A percentile compares a stretch with the other conserved stretches of the same genome.
phyloP scores from a whole-genome alignment of 2,113 vertebrate species.

The Boulengeromyrus knoepffleri region DNA sequence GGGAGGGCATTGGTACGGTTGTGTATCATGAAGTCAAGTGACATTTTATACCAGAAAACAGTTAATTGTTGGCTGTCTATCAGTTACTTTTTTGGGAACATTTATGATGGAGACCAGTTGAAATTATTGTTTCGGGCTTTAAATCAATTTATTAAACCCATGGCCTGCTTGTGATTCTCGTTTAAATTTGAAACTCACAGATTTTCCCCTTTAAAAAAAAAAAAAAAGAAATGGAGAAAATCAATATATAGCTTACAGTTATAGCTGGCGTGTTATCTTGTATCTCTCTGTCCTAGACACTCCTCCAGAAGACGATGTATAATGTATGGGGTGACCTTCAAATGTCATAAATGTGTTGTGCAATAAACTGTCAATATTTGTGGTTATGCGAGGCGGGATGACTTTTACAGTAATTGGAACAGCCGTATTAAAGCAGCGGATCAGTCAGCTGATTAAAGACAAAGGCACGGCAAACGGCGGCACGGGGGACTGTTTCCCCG shows the following conservation, averaged over 20 bases:
- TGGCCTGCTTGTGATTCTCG: constrained; percentile 51
- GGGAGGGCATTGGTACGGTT: neutral
- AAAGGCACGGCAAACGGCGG: constrained; percentile 60
- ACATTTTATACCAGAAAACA: constrained; percentile 7
- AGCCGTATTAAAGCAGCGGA: constrained; percentile 96
- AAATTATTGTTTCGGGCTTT: constrained; percentile 40
- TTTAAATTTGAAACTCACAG: constrained; percentile 51
- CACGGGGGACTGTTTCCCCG: constrained; percentile 62
- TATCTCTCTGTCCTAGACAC: constrained; percentile 81
- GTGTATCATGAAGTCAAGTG: neutral
- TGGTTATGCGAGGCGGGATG: constrained; percentile 96
- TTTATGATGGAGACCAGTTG: constrained; percentile 5
- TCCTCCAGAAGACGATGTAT: constrained; percentile 88
- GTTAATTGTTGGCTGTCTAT: neutral
- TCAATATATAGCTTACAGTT: constrained; percentile 65
- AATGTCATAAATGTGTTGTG: constrained; percentile 99
- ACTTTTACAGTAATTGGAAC: constrained; percentile 99
- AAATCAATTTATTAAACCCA: constrained; percentile 44
- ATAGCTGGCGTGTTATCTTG: constrained; percentile 78
- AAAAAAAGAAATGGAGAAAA: constrained; percentile 45
- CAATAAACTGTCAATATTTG: constrained; percentile 99
- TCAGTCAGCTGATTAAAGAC: constrained; percentile 96
- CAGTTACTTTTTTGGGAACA: constrained; percentile 9
- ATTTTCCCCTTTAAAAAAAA: constrained; percentile 58
- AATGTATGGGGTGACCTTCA: constrained; percentile 99